phyloP scores from a whole-genome alignment of 1,140 invertebrate genomes.

The Polypedilum vanderplanki region DNA sequence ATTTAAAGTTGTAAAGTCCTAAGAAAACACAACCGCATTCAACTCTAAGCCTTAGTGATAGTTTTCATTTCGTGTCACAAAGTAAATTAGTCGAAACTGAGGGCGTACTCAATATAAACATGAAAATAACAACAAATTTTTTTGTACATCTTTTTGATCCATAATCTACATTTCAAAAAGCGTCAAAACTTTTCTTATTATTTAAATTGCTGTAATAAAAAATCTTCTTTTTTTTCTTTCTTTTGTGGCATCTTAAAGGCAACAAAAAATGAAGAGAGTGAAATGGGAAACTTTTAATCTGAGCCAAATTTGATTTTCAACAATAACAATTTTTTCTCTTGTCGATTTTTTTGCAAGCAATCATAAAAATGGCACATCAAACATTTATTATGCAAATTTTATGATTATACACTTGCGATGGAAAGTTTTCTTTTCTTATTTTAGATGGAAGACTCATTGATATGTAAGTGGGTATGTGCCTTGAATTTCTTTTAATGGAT shows the following conservation, averaged over 20 bases:
- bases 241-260: not conserved
- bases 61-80: too few species aligned
- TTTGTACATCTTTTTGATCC: not conserved
- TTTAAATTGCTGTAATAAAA: not conserved
- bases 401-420: not conserved
- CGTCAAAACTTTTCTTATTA: not conserved
- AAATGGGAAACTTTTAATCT: not conserved
- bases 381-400: conserved; percentile 14
- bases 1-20: conserved; percentile 21
- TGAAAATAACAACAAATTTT: not conserved
- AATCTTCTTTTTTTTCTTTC: too few species aligned
- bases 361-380: not conserved
- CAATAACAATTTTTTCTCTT: not conserved
- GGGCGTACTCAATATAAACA: too few species aligned
- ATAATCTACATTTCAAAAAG: not conserved
- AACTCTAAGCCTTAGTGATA: too few species aligned
- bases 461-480: too few species aligned
- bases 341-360: not conserved
- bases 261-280: not conserved
- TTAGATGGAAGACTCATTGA: not conserved
- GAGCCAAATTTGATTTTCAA: not conserved
- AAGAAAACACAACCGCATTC: conserved; percentile 21
- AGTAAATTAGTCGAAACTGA: too few species aligned
- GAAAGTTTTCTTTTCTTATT: not conserved
- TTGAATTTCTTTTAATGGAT: not conserved